Evolutionary conservation across 2,888 invertebrate species (phyloP).

Genomic region (Trachelus tabidus): DNA sequence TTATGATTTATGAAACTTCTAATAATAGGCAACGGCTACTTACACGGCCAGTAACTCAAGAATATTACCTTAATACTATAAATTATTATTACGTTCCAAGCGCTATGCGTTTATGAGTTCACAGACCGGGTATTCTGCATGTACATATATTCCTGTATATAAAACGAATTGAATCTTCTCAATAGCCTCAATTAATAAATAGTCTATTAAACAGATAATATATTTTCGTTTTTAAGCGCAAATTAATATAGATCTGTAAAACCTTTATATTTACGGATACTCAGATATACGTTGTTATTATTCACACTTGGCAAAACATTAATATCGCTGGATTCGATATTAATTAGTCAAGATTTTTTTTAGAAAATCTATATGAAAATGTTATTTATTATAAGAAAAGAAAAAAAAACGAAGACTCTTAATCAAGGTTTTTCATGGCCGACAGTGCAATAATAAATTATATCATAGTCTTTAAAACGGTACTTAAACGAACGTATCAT

Average conservation of each 20-base stretch:
- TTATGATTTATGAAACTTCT: conserved; percentile 12
- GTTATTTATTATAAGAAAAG: not conserved
- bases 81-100: conserved; percentile 17
- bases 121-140: conserved; percentile 39
- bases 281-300: not conserved
- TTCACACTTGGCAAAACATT: not conserved
- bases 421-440: conserved; percentile 32
- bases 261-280: not conserved
- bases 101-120: conserved; percentile 43
- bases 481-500: not conserved
- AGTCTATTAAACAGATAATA: conserved; percentile 3
- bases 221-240: conserved; percentile 1
- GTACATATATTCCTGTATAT: conserved; percentile 1
- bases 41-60: not conserved
- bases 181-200: not conserved
- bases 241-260: not conserved
- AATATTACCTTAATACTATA: not conserved
- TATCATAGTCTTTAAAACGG: not conserved
- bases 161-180: not conserved
- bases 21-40: not conserved
- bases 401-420: not conserved
- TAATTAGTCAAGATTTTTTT: not conserved
- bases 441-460: conserved; percentile 51
- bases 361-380: not conserved
- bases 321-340: conserved; percentile 10